Conservation (phyloP, 2,113 vertebrate species). For the Astur gentilis region DNA sequence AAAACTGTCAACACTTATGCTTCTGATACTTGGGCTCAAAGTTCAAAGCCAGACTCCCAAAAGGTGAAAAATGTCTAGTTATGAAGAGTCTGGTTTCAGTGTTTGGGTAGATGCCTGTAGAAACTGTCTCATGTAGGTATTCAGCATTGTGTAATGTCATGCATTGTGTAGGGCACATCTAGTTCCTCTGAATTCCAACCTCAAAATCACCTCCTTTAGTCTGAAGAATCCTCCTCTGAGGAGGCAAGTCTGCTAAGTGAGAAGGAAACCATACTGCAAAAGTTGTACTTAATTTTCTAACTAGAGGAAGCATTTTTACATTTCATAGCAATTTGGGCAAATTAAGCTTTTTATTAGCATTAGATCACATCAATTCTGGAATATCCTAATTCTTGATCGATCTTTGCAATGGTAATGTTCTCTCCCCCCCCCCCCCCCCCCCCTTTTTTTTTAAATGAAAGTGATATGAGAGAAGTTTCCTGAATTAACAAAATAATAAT, state of each 20-base stretch:
- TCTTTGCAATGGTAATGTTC: background rate
- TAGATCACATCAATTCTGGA: background rate
- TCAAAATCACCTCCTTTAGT: background rate
- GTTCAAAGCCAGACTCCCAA: background rate
- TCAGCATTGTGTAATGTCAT: background rate
- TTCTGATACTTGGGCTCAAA: background rate
- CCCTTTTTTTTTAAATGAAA: too few species aligned
- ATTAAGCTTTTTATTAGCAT: background rate
- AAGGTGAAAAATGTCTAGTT: background rate
- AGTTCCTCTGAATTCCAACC: background rate
- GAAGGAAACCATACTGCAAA: background rate
- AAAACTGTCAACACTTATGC: background rate
- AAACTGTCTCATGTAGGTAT: background rate
- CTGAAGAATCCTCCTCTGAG: background rate
- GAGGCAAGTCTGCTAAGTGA: background rate
- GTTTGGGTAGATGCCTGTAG: background rate
- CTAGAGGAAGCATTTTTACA: background rate
- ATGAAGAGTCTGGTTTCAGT: background rate
- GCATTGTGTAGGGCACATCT: background rate
- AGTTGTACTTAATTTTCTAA: background rate
- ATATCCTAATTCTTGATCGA: background rate
- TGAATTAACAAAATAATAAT: too few species aligned
- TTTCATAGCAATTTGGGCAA: background rate
- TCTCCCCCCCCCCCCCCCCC: too few species aligned
- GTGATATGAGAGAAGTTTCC: too few species aligned